phyloP scores from a whole-genome alignment of 2,113 vertebrate genomes.

The Carassius carassius region DNA sequence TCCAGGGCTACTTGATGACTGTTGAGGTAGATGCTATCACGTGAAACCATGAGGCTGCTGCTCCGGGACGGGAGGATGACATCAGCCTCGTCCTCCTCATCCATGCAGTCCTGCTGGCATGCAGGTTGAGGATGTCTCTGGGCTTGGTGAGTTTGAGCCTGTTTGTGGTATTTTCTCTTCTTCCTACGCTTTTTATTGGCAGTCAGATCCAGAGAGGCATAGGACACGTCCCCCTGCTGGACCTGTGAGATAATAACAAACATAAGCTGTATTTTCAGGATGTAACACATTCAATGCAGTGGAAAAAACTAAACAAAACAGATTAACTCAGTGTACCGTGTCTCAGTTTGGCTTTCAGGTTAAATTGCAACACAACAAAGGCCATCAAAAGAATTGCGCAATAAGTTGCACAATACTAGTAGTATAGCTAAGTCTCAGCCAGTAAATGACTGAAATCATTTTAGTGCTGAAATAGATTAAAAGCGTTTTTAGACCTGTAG shows the following conservation, averaged over 20 bases:
- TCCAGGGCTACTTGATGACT: constrained; percentile 74
- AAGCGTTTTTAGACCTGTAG: not conserved
- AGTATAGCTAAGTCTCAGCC: not conserved
- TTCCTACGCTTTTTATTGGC: constrained; percentile 65
- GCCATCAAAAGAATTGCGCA: not conserved
- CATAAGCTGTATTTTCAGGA: not conserved
- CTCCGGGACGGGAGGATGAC: constrained; percentile 62
- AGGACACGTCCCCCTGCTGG: constrained; percentile 67
- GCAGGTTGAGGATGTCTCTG: constrained; percentile 36
- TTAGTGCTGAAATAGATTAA: not conserved
- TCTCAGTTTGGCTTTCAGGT: not conserved
- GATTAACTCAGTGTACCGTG: not conserved
- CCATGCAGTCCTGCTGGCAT: constrained; percentile 52
- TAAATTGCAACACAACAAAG: not conserved
- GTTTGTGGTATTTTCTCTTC: constrained; percentile 61
- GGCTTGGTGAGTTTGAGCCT: constrained; percentile 49
- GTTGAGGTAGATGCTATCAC: constrained; percentile 78
- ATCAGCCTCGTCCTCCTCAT: constrained; percentile 56
- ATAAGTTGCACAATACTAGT: not conserved
- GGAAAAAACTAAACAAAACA: not conserved
- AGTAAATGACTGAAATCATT: too few relatives aligned
- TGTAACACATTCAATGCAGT: not conserved
- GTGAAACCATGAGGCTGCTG: constrained; percentile 68
- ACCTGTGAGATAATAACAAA: constrained; percentile 46
- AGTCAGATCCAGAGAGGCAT: constrained; percentile 74